Evolutionary conservation across 92 coral and sea anemone species (phyloP).

Genomic region (Galaxea fascicularis): DNA sequence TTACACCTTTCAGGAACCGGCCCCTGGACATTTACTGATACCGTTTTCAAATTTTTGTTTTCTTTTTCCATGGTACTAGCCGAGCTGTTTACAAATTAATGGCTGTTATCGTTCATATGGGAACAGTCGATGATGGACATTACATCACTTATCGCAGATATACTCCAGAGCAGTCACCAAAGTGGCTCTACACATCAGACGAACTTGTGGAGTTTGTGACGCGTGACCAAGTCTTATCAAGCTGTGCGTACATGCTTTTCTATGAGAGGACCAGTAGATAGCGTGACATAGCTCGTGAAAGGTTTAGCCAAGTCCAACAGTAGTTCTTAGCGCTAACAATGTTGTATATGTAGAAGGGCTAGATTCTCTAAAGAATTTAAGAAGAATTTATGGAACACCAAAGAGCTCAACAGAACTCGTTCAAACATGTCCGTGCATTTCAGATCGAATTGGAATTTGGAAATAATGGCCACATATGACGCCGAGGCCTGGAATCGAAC

Average conservation of each 20-base stretch:
- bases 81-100: conserved; percentile 78
- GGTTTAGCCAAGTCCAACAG: background rate
- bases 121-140: conserved; percentile 94
- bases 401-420: too few relatives aligned
- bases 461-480: too few relatives aligned
- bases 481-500: too few relatives aligned
- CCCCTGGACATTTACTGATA: too few relatives aligned
- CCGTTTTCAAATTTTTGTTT: background rate
- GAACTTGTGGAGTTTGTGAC: conserved; percentile 80
- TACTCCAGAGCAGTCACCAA: conserved; percentile 45
- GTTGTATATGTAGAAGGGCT: too few relatives aligned
- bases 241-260: conserved; percentile 92
- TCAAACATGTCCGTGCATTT: too few relatives aligned
- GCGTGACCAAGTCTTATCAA: conserved; percentile 76
- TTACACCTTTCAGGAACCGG: too few relatives aligned
- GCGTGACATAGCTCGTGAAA: conserved; percentile 5
- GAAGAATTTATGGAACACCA: too few relatives aligned
- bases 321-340: background rate
- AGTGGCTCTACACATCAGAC: conserved; percentile 91
- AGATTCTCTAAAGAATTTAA: too few relatives aligned
- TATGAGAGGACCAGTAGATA: conserved; percentile 68
- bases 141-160: conserved; percentile 94
- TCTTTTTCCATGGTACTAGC: background rate
- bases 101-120: conserved; percentile 94
- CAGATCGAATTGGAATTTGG: too few relatives aligned